phyloP scores from a whole-genome alignment of 1,140 invertebrate species.

The Temnothorax curvispinosus region DNA sequence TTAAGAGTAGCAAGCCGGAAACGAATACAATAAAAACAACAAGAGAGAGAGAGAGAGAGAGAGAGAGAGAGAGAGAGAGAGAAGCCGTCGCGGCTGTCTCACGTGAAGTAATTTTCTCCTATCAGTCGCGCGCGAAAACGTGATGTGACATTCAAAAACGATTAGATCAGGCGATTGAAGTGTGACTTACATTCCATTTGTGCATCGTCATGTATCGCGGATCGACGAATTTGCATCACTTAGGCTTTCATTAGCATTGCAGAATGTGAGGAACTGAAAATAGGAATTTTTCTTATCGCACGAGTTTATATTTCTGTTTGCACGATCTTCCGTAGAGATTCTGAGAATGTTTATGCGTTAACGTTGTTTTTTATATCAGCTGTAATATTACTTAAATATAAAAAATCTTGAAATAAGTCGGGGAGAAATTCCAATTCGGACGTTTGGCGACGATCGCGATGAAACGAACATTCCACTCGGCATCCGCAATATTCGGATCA shows the following conservation, averaged over 20 bases:
- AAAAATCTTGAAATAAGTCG: not conserved
- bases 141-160: slow-evolving; percentile 6
- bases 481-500: not conserved
- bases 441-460: not conserved
- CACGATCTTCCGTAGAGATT: not conserved
- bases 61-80: no score
- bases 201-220: not conserved
- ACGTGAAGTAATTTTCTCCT: slow-evolving; percentile 8
- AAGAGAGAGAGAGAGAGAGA: not conserved
- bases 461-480: not conserved
- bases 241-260: not conserved
- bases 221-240: not conserved
- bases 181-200: slow-evolving; percentile 6
- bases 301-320: not conserved
- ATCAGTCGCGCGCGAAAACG: slow-evolving; percentile 23
- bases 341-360: not conserved
- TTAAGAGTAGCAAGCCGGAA: slow-evolving; percentile 35
- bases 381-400: not conserved
- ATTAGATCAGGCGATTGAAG: slow-evolving; percentile 22
- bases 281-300: not conserved
- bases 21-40: slow-evolving; percentile 29
- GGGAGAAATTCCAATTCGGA: not conserved
- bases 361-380: not conserved
- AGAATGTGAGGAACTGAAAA: not conserved
- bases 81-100: slow-evolving; percentile 1